These are phyloP conservation scores for Drosophila merina DNA, from an alignment of 2,888 invertebrate species.

Conservation along the genomic window DNA sequence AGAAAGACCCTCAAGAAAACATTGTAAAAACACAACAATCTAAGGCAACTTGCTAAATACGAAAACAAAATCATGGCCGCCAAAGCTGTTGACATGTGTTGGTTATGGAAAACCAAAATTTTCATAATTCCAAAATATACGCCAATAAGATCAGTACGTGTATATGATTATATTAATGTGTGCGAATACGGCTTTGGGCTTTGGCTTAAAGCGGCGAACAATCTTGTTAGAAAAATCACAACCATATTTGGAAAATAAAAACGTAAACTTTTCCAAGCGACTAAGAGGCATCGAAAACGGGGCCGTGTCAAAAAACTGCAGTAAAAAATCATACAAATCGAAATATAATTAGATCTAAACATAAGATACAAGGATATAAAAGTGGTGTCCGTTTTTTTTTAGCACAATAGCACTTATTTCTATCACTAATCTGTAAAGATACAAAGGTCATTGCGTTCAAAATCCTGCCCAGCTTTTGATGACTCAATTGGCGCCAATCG, in stretches of 20 bases:
- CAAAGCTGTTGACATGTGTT: slow-evolving; percentile 43
- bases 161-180: slow-evolving; percentile 15
- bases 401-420: too few relatives aligned
- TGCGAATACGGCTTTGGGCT: slow-evolving; percentile 11
- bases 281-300: slow-evolving; percentile 36
- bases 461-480: slow-evolving; percentile 53
- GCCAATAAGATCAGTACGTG: slow-evolving; percentile 29
- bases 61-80: slow-evolving; percentile 64
- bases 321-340: too few relatives aligned
- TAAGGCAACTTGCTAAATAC: slow-evolving; percentile 56
- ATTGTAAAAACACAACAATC: slow-evolving; percentile 34
- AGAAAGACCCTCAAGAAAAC: slow-evolving; percentile 42
- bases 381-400: too few relatives aligned
- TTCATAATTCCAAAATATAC: slow-evolving; percentile 68
- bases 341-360: too few relatives aligned
- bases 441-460: background rate
- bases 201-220: slow-evolving; percentile 56
- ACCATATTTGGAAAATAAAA: slow-evolving; percentile 82
- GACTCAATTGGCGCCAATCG: slow-evolving; percentile 64
- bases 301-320: background rate
- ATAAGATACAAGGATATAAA: too few relatives aligned
- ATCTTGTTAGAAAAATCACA: slow-evolving; percentile 77
- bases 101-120: slow-evolving; percentile 57
- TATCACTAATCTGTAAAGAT: slow-evolving; percentile 16
- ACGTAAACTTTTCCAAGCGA: slow-evolving; percentile 45